phyloP scores from a whole-genome alignment of 2,888 invertebrate genomes.

The Lordiphosa andalusiaca region DNA sequence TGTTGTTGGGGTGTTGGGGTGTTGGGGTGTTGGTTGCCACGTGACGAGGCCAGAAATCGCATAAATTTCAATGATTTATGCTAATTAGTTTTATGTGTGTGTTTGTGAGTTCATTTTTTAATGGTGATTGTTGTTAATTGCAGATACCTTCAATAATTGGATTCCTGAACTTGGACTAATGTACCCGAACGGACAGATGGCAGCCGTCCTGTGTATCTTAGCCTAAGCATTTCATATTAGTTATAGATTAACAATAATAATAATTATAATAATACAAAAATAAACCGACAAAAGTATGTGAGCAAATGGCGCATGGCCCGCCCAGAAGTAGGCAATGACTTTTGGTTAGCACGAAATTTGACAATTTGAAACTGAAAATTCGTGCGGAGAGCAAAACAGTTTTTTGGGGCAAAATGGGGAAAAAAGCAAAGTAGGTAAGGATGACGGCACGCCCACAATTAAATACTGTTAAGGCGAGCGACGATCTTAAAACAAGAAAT shows the following conservation, averaged over 20 bases:
- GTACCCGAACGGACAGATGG: conserved; percentile 9
- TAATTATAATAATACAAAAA: background rate
- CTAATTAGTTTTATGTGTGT: conserved; percentile 35
- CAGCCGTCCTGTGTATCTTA: background rate
- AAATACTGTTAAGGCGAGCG: conserved; percentile 45
- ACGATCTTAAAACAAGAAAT: conserved; percentile 32
- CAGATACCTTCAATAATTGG: conserved; percentile 78
- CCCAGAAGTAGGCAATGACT: conserved; percentile 41
- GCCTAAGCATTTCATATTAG: no score
- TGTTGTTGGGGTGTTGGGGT: conserved; percentile 19
- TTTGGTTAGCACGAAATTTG: background rate
- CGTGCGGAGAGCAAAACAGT: background rate
- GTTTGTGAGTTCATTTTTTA: conserved; percentile 35
- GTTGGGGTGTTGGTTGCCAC: no score
- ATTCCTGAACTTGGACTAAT: conserved; percentile 76
- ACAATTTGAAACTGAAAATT: background rate
- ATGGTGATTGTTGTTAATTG: conserved; percentile 28
- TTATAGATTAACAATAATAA: background rate
- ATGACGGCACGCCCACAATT: conserved; percentile 55
- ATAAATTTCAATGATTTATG: conserved; percentile 58
- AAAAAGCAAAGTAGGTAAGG: conserved; percentile 32
- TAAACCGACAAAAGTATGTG: background rate
- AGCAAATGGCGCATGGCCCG: background rate
- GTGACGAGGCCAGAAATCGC: no score
- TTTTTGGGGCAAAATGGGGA: conserved; percentile 28